Conservation (phyloP, 2,797 vertebrate species). For the Urocyon cinereoargenteus region DNA sequence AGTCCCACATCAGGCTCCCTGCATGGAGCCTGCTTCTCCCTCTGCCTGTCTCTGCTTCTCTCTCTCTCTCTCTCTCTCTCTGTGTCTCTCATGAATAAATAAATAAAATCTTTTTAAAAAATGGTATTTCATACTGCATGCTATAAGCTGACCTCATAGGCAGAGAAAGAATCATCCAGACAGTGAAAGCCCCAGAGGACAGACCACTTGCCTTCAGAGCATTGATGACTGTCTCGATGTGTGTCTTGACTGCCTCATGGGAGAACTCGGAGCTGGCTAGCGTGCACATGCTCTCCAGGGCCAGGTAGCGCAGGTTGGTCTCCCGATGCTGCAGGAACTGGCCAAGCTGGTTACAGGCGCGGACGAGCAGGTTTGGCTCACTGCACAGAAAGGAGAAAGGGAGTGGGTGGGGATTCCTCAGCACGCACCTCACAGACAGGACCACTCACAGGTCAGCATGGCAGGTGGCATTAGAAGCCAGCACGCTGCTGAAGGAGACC, state of each 20-base stretch:
- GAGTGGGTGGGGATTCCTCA: neutral
- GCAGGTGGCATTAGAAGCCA: rapidly evolving
- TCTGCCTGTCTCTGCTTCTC: no score
- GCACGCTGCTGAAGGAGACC: rapidly evolving
- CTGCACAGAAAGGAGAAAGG: constrained; percentile 77
- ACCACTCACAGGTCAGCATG: rapidly evolving
- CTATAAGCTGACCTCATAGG: rapidly evolving
- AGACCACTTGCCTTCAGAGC: constrained; percentile 90
- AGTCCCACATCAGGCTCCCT: no score
- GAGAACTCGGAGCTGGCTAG: constrained; percentile 96
- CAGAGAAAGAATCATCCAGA: rapidly evolving
- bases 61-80: no score
- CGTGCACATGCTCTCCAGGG: constrained; percentile 95
- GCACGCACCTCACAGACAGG: neutral
- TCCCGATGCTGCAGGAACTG: constrained; percentile 96
- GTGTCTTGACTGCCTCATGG: constrained; percentile 95
- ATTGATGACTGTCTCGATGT: constrained; percentile 95
- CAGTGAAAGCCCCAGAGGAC: rapidly evolving
- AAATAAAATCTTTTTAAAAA: no score
- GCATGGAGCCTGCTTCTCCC: no score
- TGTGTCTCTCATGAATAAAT: no score
- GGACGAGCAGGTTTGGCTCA: constrained; percentile 94
- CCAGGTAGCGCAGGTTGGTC: constrained; percentile 95
- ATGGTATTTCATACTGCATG: rapidly evolving
- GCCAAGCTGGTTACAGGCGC: constrained; percentile 95